Evolutionary conservation across 2,113 vertebrate species (phyloP), one percentile per base, ranked within the genome.

Genomic region (Hylia prasina): DNA sequence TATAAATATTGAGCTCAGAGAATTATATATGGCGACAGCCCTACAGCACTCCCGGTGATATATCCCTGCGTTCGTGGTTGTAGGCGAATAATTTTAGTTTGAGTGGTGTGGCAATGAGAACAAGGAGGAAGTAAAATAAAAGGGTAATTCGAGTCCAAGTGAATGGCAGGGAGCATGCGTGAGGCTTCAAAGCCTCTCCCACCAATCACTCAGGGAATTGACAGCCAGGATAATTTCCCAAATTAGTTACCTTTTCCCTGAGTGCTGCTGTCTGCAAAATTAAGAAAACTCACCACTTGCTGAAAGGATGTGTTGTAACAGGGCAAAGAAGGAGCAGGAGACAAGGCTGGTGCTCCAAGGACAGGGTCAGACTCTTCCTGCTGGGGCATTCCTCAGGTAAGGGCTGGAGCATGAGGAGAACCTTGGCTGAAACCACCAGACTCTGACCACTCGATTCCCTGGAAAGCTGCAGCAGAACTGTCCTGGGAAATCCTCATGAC

Each of bases 1-100:
- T 92, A 97, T 97, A 97, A 97, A 97, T 97, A 96, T 94, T 91
- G 96, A 95, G 92, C 94, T 86, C 89, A 83, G 89, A 93, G 88
- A 92, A 95, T 97, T 97, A 97, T 97, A 96, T 97, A 97, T 71
- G 87, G 85, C 6, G 94, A 97, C 97, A 97, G 89, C 92, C 93
- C 93, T 91, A 95, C 95, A 96, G 96, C 95, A 94, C 96, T 97
- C 92, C 78, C 7, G 15, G 93, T 97, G 96, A 97, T 97, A 93
- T 96, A 97, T 97, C 97, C 95, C 94, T 15, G 51, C 81, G 1
- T 96, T 93, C 61, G 95, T 11, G 2, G 92, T 93, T 96, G 95
- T 96, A 96, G 86, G 93, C 90, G 57, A 96, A 96, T 96, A 93
- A 94, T 96, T 96, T 96, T 87, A 65, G 73, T 95, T 96, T 96